These are phyloP conservation scores for Musca domestica DNA, from an alignment of 1,140 invertebrate genomes.

Conservation along the genomic window DNA sequence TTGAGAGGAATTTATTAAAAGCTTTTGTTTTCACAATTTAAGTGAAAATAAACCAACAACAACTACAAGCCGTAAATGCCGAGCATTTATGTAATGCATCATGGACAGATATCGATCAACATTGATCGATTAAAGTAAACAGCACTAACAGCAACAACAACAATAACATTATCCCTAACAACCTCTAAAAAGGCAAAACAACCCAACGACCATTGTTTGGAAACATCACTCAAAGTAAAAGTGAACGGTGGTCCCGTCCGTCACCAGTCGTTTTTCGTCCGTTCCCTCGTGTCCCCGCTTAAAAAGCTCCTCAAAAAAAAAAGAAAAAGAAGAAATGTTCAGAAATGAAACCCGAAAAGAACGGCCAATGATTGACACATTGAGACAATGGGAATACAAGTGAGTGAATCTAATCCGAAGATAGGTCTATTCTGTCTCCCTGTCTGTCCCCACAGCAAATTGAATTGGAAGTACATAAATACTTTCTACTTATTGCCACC, in stretches of 20 bases:
- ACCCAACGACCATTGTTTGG: neutral
- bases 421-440: too few relatives aligned
- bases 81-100: conserved; percentile 7
- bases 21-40: too few relatives aligned
- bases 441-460: too few relatives aligned
- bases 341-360: too few relatives aligned
- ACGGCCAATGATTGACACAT: conserved; percentile 14
- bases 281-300: too few relatives aligned
- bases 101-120: neutral
- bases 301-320: too few relatives aligned
- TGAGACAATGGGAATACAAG: conserved; percentile 2
- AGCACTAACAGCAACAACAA: too few relatives aligned
- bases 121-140: neutral
- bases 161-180: too few relatives aligned
- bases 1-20: too few relatives aligned
- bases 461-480: neutral
- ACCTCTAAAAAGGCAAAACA: too few relatives aligned
- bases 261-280: too few relatives aligned
- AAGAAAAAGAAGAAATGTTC: neutral
- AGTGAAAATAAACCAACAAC: too few relatives aligned
- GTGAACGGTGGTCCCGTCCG: neutral
- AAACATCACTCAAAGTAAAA: conserved; percentile 20
- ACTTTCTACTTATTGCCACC: conserved; percentile 10
- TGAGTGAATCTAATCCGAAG: conserved; percentile 9
- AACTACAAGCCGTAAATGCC: neutral